Percentiles rank a stretch among this genome's conserved stretches.
phyloP scores from a whole-genome alignment of 2,797 vertebrate genomes.

The Microcaecilia unicolor region DNA sequence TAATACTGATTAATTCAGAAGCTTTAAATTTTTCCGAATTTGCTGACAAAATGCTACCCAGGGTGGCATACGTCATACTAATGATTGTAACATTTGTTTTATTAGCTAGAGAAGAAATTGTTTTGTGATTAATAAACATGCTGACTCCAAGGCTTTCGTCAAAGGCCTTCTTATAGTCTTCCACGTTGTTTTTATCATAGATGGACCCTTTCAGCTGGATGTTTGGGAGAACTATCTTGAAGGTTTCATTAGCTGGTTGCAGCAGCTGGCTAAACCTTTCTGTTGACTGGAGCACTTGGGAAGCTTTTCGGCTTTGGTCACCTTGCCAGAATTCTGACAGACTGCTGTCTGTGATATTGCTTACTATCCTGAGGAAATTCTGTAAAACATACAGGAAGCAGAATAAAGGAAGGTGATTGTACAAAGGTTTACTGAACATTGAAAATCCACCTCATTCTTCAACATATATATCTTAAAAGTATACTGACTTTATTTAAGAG shows the following conservation, averaged over 20 bases:
- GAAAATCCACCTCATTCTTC: no score
- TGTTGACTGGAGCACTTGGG: slow-evolving; percentile 23
- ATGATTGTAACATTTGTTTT: neutral
- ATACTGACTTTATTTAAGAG: no score
- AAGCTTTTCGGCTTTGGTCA: neutral
- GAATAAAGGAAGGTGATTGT: no score
- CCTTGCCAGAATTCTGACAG: neutral
- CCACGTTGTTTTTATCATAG: neutral
- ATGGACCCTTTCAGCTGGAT: slow-evolving; percentile 16
- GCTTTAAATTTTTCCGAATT: accelerated
- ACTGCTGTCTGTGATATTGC: neutral
- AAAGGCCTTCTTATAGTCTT: neutral
- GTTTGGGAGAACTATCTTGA: slow-evolving; percentile 16
- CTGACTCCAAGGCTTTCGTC: neutral
- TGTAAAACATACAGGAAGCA: neutral
- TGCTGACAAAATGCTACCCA: slow-evolving; percentile 37
- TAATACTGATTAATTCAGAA: neutral
- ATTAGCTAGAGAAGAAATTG: neutral
- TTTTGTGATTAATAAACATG: neutral
- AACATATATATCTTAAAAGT: no score
- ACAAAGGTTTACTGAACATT: no score
- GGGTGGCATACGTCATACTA: slow-evolving; percentile 44
- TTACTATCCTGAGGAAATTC: slow-evolving; percentile 5
- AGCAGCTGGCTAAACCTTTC: slow-evolving; percentile 9
- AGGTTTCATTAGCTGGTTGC: neutral